Evolutionary conservation across 2,113 vertebrate genomes (phyloP).

Genomic region (Prochilodus magdalenae): DNA sequence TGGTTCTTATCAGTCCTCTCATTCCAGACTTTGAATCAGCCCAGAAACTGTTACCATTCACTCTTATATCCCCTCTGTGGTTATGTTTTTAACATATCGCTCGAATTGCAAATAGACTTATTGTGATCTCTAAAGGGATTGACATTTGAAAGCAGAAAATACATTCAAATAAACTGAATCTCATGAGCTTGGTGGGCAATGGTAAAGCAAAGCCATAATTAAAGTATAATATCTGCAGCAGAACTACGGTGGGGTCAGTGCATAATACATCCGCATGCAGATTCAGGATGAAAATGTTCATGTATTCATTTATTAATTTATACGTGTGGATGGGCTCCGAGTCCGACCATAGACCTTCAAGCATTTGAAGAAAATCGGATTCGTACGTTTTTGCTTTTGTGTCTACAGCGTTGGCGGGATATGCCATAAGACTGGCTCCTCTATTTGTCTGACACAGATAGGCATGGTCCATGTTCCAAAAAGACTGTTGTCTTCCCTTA

Average conservation of each 20-base stretch:
- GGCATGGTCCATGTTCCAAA: not conserved
- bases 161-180: conserved; percentile 48
- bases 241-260: conserved; percentile 60
- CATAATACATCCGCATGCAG: conserved; percentile 74
- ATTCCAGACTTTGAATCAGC: conserved; percentile 12
- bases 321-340: conserved; percentile 62
- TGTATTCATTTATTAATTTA: conserved; percentile 77
- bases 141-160: conserved; percentile 76
- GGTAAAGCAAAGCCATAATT: conserved; percentile 73
- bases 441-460: not conserved
- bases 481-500: not conserved
- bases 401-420: not conserved
- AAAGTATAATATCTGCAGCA: conserved; percentile 73
- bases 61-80: conserved; percentile 47
- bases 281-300: conserved; percentile 71
- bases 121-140: conserved; percentile 72
- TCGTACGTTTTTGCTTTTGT: not conserved
- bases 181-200: conserved; percentile 67
- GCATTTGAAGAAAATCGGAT: conserved; percentile 1
- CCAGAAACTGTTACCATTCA: not conserved
- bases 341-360: conserved; percentile 32
- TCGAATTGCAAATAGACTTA: conserved; percentile 73
- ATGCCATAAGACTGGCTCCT: not conserved
- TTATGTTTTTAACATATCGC: conserved; percentile 70
- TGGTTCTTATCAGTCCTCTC: conserved; percentile 9